These are phyloP conservation scores for Lepus europaeus DNA, from an alignment of 2,113 vertebrate species.

Conservation along the genomic window DNA sequence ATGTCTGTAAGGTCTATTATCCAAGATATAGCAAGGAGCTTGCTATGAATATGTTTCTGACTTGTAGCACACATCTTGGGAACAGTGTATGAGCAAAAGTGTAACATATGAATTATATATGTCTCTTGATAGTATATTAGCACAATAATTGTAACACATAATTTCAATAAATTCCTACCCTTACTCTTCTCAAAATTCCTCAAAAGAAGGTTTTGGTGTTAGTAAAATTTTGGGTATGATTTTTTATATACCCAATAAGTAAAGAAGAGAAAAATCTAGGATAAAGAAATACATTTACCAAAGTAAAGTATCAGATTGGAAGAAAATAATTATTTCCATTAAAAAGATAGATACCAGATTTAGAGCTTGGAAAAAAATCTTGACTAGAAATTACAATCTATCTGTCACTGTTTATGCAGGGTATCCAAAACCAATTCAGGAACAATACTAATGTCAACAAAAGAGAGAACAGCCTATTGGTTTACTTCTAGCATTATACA, in stretches of 20 bases:
- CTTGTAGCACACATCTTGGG: neutral
- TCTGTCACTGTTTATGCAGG: neutral
- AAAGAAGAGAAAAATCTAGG: neutral
- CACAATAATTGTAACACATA: slow-evolving; percentile 19
- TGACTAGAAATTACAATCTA: neutral
- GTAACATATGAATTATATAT: slow-evolving; percentile 61
- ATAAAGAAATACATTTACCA: slow-evolving; percentile 17
- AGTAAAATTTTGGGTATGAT: neutral
- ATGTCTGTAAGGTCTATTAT: neutral
- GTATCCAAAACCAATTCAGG: neutral
- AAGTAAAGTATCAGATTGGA: slow-evolving; percentile 38
- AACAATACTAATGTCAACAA: neutral
- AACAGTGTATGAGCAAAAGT: neutral
- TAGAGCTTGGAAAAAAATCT: neutral
- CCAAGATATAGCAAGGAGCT: neutral
- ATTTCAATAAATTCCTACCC: slow-evolving; percentile 24
- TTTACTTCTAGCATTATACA: neutral
- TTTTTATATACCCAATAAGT: neutral
- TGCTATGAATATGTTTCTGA: neutral
- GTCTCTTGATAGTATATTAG: slow-evolving; percentile 34
- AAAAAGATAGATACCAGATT: neutral
- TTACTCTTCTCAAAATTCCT: neutral
- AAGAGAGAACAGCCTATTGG: neutral
- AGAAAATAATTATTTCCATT: neutral
- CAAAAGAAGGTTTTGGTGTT: neutral